Evolutionary conservation across 2,113 vertebrate species (phyloP).

Genomic region (Corythaeola cristata): DNA sequence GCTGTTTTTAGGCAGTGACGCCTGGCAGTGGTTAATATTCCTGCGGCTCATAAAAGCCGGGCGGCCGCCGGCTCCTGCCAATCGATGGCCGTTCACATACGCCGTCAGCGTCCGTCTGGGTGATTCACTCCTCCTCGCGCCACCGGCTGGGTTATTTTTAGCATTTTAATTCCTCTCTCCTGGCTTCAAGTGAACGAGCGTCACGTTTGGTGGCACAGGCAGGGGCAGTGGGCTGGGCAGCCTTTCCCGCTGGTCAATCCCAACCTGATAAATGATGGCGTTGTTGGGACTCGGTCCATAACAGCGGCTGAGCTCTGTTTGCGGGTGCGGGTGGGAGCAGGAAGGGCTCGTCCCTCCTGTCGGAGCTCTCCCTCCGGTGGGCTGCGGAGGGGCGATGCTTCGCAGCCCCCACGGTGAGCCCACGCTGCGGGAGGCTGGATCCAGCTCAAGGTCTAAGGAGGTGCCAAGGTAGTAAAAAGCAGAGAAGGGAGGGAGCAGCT

Average conservation of each 20-base stretch:
- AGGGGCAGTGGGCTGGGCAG: not conserved
- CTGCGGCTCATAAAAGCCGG: not conserved
- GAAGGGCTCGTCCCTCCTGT: rapidly evolving
- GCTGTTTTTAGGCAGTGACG: not conserved
- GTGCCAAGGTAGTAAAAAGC: not conserved
- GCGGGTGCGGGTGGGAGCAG: rapidly evolving
- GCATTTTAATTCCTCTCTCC: not conserved
- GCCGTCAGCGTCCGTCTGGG: not conserved
- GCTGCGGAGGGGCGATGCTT: not conserved
- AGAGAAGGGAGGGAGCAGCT: not conserved
- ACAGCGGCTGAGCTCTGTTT: not conserved
- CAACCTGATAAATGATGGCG: not conserved
- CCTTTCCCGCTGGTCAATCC: not conserved
- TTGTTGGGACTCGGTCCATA: not conserved
- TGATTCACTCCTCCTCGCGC: not conserved
- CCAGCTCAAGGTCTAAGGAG: not conserved
- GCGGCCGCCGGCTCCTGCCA: not conserved
- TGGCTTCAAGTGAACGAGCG: not conserved
- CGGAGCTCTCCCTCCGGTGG: not conserved
- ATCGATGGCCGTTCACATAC: not conserved
- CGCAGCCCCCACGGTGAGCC: rapidly evolving
- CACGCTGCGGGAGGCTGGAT: rapidly evolving
- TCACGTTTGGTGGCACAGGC: not conserved
- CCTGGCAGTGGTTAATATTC: not conserved
- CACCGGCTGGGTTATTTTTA: not conserved